Base-by-base conservation (phyloP, 2,797 vertebrate species). In the Lacerta viridis region DNA sequence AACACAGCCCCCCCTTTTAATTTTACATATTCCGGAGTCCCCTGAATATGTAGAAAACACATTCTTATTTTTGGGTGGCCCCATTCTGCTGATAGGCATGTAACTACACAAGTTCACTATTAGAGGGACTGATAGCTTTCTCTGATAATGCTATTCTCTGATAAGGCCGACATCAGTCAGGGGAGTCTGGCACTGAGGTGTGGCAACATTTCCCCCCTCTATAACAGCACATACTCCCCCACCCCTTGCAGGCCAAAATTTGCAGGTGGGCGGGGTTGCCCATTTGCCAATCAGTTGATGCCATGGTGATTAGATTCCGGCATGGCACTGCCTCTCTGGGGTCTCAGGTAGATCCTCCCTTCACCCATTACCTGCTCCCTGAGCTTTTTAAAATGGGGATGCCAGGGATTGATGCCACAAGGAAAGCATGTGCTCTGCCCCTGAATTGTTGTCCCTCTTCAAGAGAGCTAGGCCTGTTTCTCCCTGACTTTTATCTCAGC, bases 401-500 rank as follows among this genome's bases (percentile, higher is more conserved):
- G n/a, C 33, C 59, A 80, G 17, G 36, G n/a, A 23, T 27, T 27
- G 43, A 29, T 69, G 36, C 50, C 71, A 9, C 29, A 59, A 25
- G 59, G n/a, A 68, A 11, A 68, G n/a, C 43, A 50, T 15, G 25
- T 18, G 11, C 17, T 36, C 46, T 69, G 18, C 3, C 13, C 18
- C n/a, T 41, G 25, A 18, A 15, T 46, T 46, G 20, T 5, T 3
- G 20, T 74, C 36, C 61, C 55, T 69, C 10, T 20, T 29, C 25
- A 36, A 33, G 1, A 59, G 76, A 92, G n/a, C n/a, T 29, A n/a
- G 5, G 6, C 18, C 64, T 91, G 75, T 59, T 43, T 41, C 0
- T 7, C 3, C 11, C 46, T 55, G 27, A 39, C 36, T 6, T 69
- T 92, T 92, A 93, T 94, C 90, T 92, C 71, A 1, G 0, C 55